Base-by-base conservation (phyloP, 2,888 invertebrate species). In the Dichetophora obliterata region DNA sequence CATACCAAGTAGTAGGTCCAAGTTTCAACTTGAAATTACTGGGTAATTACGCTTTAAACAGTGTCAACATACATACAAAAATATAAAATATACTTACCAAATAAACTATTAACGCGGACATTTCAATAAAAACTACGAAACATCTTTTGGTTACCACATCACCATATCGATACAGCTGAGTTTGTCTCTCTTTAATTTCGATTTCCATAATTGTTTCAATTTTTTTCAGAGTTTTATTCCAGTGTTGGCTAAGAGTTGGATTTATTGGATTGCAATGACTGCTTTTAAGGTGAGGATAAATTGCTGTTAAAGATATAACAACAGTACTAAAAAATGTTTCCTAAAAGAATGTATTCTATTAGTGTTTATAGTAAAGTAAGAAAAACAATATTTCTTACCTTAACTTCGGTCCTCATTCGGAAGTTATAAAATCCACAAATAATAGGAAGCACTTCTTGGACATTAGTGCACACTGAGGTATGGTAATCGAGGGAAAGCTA, bases 401-500 rank as follows among this genome's bases (percentile, higher is more conserved):
- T 86, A 3, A 83, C 78, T 11, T 86, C 86, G 3, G 82, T 77
- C 43, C 85, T 86, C 77, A 86, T 85, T 22, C 81, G 80, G 68
- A 82, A 83, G 75, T 83, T 83, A 75, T 87, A 85, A 69, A 82
- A 86, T 24, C 83, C 84, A 76, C 85, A 84, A 0, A 88, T 77
- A 4, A 82, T 78, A 1, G 87, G 87, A 27, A 88, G 57, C n/a
- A 86, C 78, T 43, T 84, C 81, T 71, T 88, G 87, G 31, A 86
- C 79, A 8, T 84, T 82, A 22, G 78, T 75, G 71, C 86, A 85
- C 14, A 86, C 69, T 14, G 81, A 78, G 19, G 84, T 79, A 68
- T 87, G 88, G 80, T 85, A 87, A 73, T 87, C 88, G 8, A 86
- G 81, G 0, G 84, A 81, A 6, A 88, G 82, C 87, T 88, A 59